Evolutionary conservation across 2,888 invertebrate genomes (phyloP).

Genomic region (Saturnia pavonia): DNA sequence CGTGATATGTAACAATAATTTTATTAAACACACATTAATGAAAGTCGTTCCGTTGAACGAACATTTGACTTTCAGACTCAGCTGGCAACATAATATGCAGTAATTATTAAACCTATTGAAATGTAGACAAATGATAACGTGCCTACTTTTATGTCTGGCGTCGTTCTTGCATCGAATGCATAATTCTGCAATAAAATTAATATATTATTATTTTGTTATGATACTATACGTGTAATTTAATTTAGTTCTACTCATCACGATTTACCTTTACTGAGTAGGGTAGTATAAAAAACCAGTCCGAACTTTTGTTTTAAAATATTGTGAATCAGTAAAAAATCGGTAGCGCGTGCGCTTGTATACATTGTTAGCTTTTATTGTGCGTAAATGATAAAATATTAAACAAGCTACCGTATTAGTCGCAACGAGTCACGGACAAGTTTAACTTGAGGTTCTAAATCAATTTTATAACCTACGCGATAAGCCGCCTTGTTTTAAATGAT

Average conservation of each 20-base stretch:
- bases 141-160: too few species aligned
- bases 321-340: background rate
- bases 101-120: conserved; percentile 1
- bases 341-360: background rate
- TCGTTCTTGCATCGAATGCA: background rate
- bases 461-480: conserved; percentile 15
- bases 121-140: background rate
- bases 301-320: background rate
- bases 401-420: conserved; percentile 1
- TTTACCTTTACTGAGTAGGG: too few species aligned
- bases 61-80: background rate
- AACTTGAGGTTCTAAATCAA: conserved; percentile 10
- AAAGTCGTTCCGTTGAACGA: background rate
- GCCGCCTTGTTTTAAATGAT: background rate
- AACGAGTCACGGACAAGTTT: conserved; percentile 7
- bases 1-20: background rate
- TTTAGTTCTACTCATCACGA: background rate
- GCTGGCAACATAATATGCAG: background rate
- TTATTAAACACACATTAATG: background rate
- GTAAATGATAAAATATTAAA: background rate
- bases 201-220: background rate
- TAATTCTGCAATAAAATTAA: background rate
- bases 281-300: too few species aligned
- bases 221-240: background rate
- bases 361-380: background rate